Evolutionary conservation across 1,140 invertebrate species (phyloP), one percentile per base, ranked within the genome.

Genomic region (Brevipalpus yothersi): DNA sequence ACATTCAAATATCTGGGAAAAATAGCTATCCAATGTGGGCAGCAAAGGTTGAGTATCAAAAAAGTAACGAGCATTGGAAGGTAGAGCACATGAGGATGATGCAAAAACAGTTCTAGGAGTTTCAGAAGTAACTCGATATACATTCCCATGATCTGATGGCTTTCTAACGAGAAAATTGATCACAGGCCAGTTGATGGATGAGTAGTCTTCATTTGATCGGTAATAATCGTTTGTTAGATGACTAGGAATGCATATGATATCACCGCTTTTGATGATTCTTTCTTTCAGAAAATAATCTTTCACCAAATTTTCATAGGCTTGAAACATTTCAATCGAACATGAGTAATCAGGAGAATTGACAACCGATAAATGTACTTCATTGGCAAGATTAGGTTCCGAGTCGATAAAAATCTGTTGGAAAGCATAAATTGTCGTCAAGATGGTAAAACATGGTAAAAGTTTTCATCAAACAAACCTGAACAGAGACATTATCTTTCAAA

Each of bases 81-180:
- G 31, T 15, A 41, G 31, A 8, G 19, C 53, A 51, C 5, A 60
- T 19, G 19, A n/a, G 12, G 21, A 15, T 3, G 47, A 56, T 41
- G 4, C 41, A 8, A 51, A 43, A 15, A 43, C 51, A n/a, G 15
- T 19, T 12, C 13, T 55, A 4, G 15, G 40, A 19, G 41, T 21
- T 54, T 54, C 21, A 15, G n/a, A 49, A 39, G 5, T n/a, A 41
- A 45, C 40, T 19, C 19, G 17, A 45, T 8, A 40, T 13, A 41
- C 11, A 31, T 5, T 41, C 8, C n/a, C 10, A 19, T 17, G 49
- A 15, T 51, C 21, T 9, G 9, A 19, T 51, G n/a, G 21, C n/a
- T 23, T 13, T 9, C 23, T 58, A 2, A 65, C 58, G 19, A 53
- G 40, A 60, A 63, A 65, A 57, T 65, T 56, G 2, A 65, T 49